phyloP scores from a whole-genome alignment of 2,888 invertebrate genomes.

The Tyria jacobaeae region DNA sequence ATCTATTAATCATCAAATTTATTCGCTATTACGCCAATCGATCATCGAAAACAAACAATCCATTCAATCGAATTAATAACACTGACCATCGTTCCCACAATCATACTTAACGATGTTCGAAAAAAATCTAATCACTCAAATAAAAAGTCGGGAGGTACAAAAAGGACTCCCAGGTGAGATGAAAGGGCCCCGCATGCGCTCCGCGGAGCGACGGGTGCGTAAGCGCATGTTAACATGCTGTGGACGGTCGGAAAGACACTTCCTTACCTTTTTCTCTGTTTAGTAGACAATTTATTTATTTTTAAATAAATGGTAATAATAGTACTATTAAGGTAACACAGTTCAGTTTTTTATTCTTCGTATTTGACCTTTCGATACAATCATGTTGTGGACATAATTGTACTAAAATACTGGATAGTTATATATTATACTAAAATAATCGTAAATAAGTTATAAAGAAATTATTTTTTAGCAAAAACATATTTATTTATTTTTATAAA shows the following conservation, averaged over 20 bases:
- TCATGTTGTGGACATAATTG: not conserved
- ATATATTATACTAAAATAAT: not conserved
- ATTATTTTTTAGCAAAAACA: not conserved
- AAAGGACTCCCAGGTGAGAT: slow-evolving; percentile 80
- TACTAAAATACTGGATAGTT: not conserved
- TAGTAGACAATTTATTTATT: slow-evolving; percentile 34
- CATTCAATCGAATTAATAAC: slow-evolving; percentile 78
- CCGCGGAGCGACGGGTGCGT: slow-evolving; percentile 57
- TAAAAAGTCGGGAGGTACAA: slow-evolving; percentile 61
- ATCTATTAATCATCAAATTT: slow-evolving; percentile 47
- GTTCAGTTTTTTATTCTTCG: not conserved
- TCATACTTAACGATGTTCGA: slow-evolving; percentile 69
- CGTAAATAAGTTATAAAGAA: not conserved
- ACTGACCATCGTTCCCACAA: slow-evolving; percentile 79
- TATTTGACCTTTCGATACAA: not conserved
- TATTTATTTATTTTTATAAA: too few relatives aligned
- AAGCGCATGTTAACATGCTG: slow-evolving; percentile 71
- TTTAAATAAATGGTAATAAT: slow-evolving; percentile 43
- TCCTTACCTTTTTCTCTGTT: slow-evolving; percentile 59
- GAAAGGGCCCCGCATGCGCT: slow-evolving; percentile 68
- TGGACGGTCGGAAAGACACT: slow-evolving; percentile 68
- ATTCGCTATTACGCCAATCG: slow-evolving; percentile 47
- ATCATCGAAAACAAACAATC: slow-evolving; percentile 66
- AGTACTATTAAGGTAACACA: slow-evolving; percentile 19
- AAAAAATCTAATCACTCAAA: slow-evolving; percentile 74